Evolutionary conservation across 2,113 vertebrate genomes (phyloP).

Genomic region (Sciurus niger): DNA sequence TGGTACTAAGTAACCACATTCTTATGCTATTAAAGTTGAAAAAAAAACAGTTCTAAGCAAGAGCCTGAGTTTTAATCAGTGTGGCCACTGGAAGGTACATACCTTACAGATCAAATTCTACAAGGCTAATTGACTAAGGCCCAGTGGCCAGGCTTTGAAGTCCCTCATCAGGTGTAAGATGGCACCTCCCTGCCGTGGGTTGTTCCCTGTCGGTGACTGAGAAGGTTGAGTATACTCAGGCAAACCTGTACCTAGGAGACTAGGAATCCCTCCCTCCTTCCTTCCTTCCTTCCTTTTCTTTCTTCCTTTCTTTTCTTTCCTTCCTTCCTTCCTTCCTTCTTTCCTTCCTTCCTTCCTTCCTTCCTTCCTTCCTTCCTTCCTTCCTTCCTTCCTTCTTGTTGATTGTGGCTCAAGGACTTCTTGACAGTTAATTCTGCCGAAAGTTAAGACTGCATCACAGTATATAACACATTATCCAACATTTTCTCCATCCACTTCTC

Average conservation of each 20-base stretch:
- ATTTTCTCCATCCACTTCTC: not conserved
- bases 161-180: rapidly evolving
- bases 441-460: rapidly evolving
- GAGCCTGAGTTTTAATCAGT: not conserved
- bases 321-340: too few relatives aligned
- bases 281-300: too few relatives aligned
- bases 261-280: not conserved
- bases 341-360: too few relatives aligned
- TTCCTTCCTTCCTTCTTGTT: too few relatives aligned
- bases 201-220: not conserved
- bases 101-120: not conserved
- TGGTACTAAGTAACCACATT: not conserved
- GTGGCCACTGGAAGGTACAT: not conserved
- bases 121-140: not conserved
- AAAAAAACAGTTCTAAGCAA: constrained; percentile 30
- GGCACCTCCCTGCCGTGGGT: not conserved
- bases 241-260: not conserved
- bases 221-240: not conserved
- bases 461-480: not conserved
- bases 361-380: too few relatives aligned
- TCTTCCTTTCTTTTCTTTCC: too few relatives aligned
- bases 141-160: not conserved
- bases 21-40: not conserved
- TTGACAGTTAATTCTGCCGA: not conserved
- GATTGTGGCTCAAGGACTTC: not conserved